Evolutionary conservation across 2,797 vertebrate genomes (phyloP), one percentile per base, ranked within the genome.

Genomic region (Poeciliopsis paucimaculata): DNA sequence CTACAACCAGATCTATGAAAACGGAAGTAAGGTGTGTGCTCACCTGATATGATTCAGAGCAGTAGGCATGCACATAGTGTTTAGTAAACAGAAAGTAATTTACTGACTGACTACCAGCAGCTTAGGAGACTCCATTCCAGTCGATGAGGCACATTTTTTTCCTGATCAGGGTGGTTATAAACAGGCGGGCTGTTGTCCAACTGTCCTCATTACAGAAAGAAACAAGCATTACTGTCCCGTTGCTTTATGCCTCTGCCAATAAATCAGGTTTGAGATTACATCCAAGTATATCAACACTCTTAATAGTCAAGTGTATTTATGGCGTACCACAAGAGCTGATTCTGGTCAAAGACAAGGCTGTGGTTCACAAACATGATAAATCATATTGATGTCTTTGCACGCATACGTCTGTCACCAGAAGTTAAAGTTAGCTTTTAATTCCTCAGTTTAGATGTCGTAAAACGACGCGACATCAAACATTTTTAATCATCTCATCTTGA

Each of bases 41-140:
- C 81, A 81, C 51, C 80, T 72, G 41, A 20, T 70, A 66, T 51
- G 9, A 80, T 64, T 86, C 79, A 86, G 57, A 75, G 74, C 6
- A 10, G 49, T 26, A 51, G 31, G 57, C n/a, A 66, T 36, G 47
- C n/a, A 72, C 55, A 62, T 47, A 70, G 43, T 71, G 31, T 31
- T 64, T 3, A 62, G 34, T 23, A 73, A 77, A 76, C 18, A 46
- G 20, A 26, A 80, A 83, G 3, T 15, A 18, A 49, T 57, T 77
- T 78, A 68, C 47, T 26, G 41, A 71, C 28, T 41, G 66, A 45
- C 74, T 39, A 57, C 76, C 15, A 41, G 28, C 64, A 66, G 49
- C 62, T 43, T 28, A 57, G 18, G 73, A 20, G 43, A 66, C 36
- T 20, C 26, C 23, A 64, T 73, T 76, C 39, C 62, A 51, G 49